Base-by-base conservation (phyloP, 2,113 vertebrate species). In the Archocentrus centrarchus region DNA sequence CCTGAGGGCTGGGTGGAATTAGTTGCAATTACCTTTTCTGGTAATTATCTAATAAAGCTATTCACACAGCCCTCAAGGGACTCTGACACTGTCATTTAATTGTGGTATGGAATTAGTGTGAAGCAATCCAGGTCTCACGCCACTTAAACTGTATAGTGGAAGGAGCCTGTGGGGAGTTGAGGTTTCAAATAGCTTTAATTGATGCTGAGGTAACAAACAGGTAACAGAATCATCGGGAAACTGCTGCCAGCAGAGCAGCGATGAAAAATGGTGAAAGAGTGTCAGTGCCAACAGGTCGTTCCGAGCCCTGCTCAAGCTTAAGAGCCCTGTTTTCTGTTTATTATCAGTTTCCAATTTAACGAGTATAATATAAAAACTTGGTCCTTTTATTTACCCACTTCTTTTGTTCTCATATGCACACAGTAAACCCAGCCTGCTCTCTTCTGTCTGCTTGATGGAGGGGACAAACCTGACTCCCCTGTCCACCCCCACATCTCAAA, bases 171-270 rank as follows among this genome's bases (percentile, higher is more conserved):
- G 87, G 90, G 88, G 87, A 89, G 75, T 80, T 83, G 79, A 85
- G 92, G 92, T 93, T 93, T 94, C 91, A 91, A 88, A 90, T 93
- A 75, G 81, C 92, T 91, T 76, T 92, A 90, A 93, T 90, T 93
- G 84, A 77, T 70, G 82, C 77, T 91, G 91, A 90, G 90, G 85
- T 91, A 90, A 92, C 81, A 93, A 88, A 90, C 90, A 93, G 86
- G 92, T 94, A 92, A 93, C 83, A 84, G 64, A 93, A 93, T 88
- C 77, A 5, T 76, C 85, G 77, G 85, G 81, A 85, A 63, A 88
- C 63, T 1, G 79, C 32, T 75, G 93, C 91, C 89, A 57, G 82
- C 9, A 84, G 89, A 78, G 63, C 57, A 89, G 75, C 39, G 2
- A 44, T 11, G 60, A 75, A 66, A 80, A 86, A 68, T 8, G 17